These are phyloP conservation scores for Opisthograptis luteolata DNA, from an alignment of 2,888 invertebrate species.

Conservation along the genomic window DNA sequence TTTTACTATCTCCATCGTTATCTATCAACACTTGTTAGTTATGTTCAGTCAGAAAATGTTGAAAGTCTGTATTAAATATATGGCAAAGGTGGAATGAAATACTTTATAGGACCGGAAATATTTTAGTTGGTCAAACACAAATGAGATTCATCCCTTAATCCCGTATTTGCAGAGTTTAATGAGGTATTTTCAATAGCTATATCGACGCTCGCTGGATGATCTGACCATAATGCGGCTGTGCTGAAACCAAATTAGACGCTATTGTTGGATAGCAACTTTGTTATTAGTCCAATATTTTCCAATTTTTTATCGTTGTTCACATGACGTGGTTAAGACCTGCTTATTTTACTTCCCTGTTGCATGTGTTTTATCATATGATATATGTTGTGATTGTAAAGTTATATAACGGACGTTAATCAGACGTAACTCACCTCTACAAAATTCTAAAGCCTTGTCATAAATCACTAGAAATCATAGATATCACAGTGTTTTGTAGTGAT, in stretches of 20 bases:
- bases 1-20: neutral
- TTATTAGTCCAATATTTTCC: neutral
- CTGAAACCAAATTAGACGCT: slow-evolving; percentile 13
- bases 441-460: too few species aligned
- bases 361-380: too few species aligned
- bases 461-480: too few species aligned
- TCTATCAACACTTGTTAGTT: neutral
- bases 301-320: too few species aligned
- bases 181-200: slow-evolving; percentile 23
- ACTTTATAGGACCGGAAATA: slow-evolving; percentile 53
- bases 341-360: too few species aligned
- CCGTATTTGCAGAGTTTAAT: slow-evolving; percentile 24
- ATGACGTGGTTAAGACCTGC: too few species aligned
- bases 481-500: too few species aligned
- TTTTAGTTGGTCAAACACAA: slow-evolving; percentile 36
- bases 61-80: slow-evolving; percentile 1
- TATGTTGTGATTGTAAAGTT: too few species aligned
- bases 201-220: slow-evolving; percentile 15
- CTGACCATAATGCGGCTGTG: slow-evolving; percentile 22
- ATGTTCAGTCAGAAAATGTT: neutral
- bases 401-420: too few species aligned
- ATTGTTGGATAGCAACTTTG: slow-evolving; percentile 2
- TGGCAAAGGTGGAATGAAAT: slow-evolving; percentile 2
- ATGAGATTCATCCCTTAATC: slow-evolving; percentile 27
- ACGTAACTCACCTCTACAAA: too few species aligned